Base-by-base conservation (phyloP, 1,140 invertebrate genomes). In the Drosophila parvula region DNA sequence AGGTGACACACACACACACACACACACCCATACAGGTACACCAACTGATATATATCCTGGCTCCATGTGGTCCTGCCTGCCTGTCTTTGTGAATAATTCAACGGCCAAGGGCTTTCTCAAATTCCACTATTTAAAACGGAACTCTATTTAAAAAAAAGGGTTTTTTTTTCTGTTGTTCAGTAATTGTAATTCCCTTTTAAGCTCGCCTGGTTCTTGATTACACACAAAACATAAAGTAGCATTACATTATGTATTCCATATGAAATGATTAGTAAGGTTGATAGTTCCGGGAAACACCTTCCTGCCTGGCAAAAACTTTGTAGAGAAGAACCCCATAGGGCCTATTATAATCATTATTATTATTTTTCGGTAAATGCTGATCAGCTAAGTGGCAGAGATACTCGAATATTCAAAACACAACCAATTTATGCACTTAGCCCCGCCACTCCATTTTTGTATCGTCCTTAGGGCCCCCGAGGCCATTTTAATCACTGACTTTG, bases 401-500 rank as follows among this genome's bases (percentile, higher is more conserved):
- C 59, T 62, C 36, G 38, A 22, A 34, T 60, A 61, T 64, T 34
- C 61, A n/a, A 28, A 34, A 22, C 14, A 5, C 28, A 12, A 27
- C 1, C 22, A 47, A 58, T 47, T 71, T 48, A 67, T 48, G 68
- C 43, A 65, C 36, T 56, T 36, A 36, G 16, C 50, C 22, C 12
- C 14, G 11, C 9, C 48, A 12, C 30, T 51, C 27, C 48, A 55
- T 55, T 43, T 65, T 70, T 61, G 28, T 59, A 58, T 65, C 12
- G 51, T 53, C 8, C 0, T n/a, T 11, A 34, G 16, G n/a, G n/a
- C n/a, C 30, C 69, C 61, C 32, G 41, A 55, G 76, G 75, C 81
- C 60, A 77, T 77, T 83, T 85, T 74, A 83, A 83, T 85, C 81
- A 85, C 76, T 76, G 81, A 68, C 59, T 81, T 85, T 81, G 81